Evolutionary conservation across 2,113 vertebrate species (phyloP), one percentile per base, ranked within the genome.

Genomic region (Chitala chitala): DNA sequence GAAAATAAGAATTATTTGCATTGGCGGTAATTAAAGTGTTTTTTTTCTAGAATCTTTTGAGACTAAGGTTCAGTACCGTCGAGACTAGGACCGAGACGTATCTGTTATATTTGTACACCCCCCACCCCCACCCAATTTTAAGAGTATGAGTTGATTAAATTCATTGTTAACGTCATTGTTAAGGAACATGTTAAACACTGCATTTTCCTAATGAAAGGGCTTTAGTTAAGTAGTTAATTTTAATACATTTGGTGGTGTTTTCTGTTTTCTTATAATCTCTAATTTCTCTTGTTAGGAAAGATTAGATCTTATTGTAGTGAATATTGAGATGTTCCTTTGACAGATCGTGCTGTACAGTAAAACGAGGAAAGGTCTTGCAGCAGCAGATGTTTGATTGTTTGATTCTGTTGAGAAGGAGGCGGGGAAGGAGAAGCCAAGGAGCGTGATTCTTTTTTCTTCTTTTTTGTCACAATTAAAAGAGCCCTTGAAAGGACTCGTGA

Each of bases 281-380:
- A 20, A 15, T 38, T 63, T 2, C n/a, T 17, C 33, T 20, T 29
- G 59, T 38, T 17, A n/a, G n/a, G 17, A 8, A 51, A 33, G 68
- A 69, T 69, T 51, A 69, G 68, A 69, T 69, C 44, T 51, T 33
- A 51, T 33, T 69, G 68, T 69, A 17, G 26, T 69, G 68, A 31
- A 13, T 68, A 68, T 69, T 69, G 44, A 69, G 68, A 50, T 69
- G 68, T 42, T 31, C 38, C 68, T 69, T 5, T 69, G 68, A 69
- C 48, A 33, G 46, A 33, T 13, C 48, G 68, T 26, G 64, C 38
- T 42, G 15, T 66, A 66, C 26, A 69, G 66, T 31, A 69, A 26
- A 31, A 51, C 5, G 38, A 68, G 42, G 65, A 48, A 29, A 29
- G 22, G 42, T 24, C 65, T 48, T 46, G 24, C 42, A 69, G 15